Base-by-base conservation (phyloP, 2,888 invertebrate species). In the Drosophila kokeensis region DNA sequence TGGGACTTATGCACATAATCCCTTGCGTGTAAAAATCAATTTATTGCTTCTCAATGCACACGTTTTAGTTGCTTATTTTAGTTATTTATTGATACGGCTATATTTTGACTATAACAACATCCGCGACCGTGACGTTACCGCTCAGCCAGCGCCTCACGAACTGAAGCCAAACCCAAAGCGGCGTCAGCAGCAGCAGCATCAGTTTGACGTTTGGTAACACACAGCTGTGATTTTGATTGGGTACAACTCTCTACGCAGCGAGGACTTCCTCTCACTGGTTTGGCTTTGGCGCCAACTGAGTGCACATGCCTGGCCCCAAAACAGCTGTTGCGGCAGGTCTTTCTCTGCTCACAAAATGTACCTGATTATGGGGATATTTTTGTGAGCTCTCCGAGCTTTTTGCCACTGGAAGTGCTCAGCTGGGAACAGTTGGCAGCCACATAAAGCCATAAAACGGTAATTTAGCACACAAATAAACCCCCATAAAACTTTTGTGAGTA, bases 111-210 rank as follows among this genome's bases (percentile, higher is more conserved):
- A 24, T 10, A 70, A 58, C 63, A 62, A 63, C 65, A 55, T 50
- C 73, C 78, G 78, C 50, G 62, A 68, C 79, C 72, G 82, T 76
- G 81, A 79, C 84, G 87, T 83, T 79, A 75, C 83, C 75, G 79
- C 81, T 81, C 75, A 81, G 89, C 83, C 82, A 86, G 85, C 86
- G 90, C 88, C 87, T 90, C 79, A 82, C 87, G 81, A 84, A 91
- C 91, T 63, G n/a, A 21, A 59, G 75, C 61, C 70, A 58, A 69
- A 52, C 67, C 55, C 52, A 65, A 58, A 55, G 61, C 61, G 58
- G 66, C 55, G 45, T 24, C 24, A 42, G 57, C 57, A 29, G 58
- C 52, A 65, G 59, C 84, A 85, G 87, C 85, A 87, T 85, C 87
- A 74, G 79, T 81, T 83, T 82, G 76, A 79, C 77, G 64, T 72